Evolutionary conservation across 2,888 invertebrate species (phyloP), one percentile per base, ranked within the genome.

Genomic region (Amitus sp.): DNA sequence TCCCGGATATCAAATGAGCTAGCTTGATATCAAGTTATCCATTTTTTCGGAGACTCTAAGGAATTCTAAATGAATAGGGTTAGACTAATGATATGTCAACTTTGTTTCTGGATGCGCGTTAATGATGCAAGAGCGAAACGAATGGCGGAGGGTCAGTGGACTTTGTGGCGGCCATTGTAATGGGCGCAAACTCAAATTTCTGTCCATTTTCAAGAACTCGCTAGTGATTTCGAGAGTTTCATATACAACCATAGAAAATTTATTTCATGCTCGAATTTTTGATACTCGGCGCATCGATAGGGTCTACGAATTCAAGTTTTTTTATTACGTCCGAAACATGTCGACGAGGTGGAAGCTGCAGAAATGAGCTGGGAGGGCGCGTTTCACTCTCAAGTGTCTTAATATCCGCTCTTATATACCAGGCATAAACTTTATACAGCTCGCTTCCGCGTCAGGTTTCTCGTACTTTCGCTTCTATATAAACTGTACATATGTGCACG

Each of bases 381-480:
- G 43, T 23, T 43, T 20, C 43, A 43, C 43, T 23, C 43, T 43
- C 6, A 43, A 43, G 43, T 43, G 43, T 43, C 43, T 43, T 43
- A 43, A 43, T 43, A 43, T 43, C 43, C 43, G 43, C 23, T 43
- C 43, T 43, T 43, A 43, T 43, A 23, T 43, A 43, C 27, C 43
- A 12, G 43, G 10, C 23, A 43, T 43, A 43, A 43, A 43, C n/a
- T 43, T 43, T 43, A 43, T 43, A 43, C 43, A 20, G 43, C 43
- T 43, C 20, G 43, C 23, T 43, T 20, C 23, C 43, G 43, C 43
- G 43, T 43, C 43, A 43, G 43, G 43, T 43, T 43, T 23, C 43
- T 43, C 43, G 43, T 43, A 20, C 27, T 20, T 27, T 13, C 20
- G 13, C 13, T 23, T 43, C 43, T 23, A 20, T 20, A 20, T 12